Percentiles rank a stretch among this genome's conserved stretches.
Evolutionary conservation across 53 echinoderm and acorn worm species (phyloP).

Genomic region (Holothuria scabra): DNA sequence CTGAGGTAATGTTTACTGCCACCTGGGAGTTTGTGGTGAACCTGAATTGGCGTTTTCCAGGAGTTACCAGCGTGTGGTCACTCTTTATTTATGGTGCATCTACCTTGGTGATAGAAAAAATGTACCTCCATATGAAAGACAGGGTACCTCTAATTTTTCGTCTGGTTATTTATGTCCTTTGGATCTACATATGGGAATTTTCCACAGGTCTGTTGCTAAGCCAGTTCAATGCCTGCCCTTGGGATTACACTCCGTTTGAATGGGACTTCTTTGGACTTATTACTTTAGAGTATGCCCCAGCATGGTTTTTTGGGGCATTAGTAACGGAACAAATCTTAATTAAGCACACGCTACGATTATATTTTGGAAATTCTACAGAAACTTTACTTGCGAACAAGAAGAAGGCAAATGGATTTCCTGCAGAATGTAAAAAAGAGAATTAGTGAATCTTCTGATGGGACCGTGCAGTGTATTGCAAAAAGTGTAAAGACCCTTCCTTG

Average conservation of each 20-base stretch:
- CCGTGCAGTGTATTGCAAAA: no score
- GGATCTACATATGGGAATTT: constrained; percentile 97
- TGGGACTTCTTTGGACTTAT: constrained; percentile 93
- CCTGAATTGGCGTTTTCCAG: constrained; percentile 92
- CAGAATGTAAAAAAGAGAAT: no score
- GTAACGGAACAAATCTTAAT: constrained; percentile 86
- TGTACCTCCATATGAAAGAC: constrained; percentile 79
- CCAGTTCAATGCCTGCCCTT: constrained; percentile 94
- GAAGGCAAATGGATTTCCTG: neutral
- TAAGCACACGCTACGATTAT: constrained; percentile 82
- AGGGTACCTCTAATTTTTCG: constrained; percentile 57
- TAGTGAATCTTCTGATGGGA: no score
- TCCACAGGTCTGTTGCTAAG: constrained; percentile 80
- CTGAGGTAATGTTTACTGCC: constrained; percentile 98
- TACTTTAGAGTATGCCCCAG: constrained; percentile 96
- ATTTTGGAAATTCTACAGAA: constrained; percentile 56
- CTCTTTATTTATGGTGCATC: constrained; percentile 92
- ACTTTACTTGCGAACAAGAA: no score
- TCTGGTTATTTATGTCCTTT: constrained; percentile 74
- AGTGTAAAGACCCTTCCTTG: no score
- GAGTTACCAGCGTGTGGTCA: constrained; percentile 95
- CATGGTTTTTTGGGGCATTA: constrained; percentile 81
- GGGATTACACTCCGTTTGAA: constrained; percentile 99
- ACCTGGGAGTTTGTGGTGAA: constrained; percentile 99
- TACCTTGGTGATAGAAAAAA: constrained; percentile 76